Conservation (phyloP, 2,113 vertebrate genomes). For the Mustela nigripes region DNA sequence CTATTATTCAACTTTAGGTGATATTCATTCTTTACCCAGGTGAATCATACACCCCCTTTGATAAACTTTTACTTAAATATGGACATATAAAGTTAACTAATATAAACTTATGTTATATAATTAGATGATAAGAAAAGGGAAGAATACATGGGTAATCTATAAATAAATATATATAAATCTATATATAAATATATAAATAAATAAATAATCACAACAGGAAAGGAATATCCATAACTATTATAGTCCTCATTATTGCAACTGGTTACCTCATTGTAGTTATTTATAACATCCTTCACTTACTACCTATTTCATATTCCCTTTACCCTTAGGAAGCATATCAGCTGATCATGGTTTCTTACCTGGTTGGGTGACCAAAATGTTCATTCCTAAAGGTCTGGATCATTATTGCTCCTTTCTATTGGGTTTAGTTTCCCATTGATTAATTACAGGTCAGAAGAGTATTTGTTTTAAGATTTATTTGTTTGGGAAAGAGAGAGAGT, state of each 20-base stretch:
- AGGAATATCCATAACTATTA: neutral
- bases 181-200: neutral
- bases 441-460: neutral
- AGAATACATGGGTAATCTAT: neutral
- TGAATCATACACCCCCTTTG: neutral
- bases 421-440: neutral
- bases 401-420: neutral
- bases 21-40: neutral
- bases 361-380: neutral
- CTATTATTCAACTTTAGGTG: neutral
- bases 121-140: neutral
- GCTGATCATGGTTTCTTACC: neutral
- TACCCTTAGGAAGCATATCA: neutral
- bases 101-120: neutral
- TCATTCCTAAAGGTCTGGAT: neutral
- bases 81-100: neutral
- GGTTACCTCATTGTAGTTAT: neutral
- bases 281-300: neutral
- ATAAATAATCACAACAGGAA: neutral
- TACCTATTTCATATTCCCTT: neutral
- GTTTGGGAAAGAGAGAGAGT: neutral
- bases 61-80: neutral
- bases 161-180: neutral
- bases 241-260: neutral
- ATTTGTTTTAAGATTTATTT: neutral